phyloP scores from a whole-genome alignment of 1,140 invertebrate genomes.

The Grapholita molesta region DNA sequence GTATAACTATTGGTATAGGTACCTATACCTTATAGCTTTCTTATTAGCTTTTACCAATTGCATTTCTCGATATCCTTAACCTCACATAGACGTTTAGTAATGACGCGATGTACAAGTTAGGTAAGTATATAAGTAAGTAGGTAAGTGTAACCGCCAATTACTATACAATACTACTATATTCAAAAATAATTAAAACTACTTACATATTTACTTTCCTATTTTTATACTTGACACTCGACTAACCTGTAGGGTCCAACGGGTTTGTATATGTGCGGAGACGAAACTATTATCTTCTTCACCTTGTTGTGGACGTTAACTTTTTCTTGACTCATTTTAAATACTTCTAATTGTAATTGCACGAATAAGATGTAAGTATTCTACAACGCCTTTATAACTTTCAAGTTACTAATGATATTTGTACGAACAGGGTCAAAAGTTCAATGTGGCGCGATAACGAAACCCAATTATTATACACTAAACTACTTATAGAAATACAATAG shows the following conservation, averaged over 20 bases:
- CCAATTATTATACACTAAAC: neutral
- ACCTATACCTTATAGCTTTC: too few relatives aligned
- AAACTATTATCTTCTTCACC: constrained; percentile 59
- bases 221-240: neutral
- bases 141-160: too few relatives aligned
- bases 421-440: neutral
- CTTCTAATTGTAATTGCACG: neutral
- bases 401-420: neutral
- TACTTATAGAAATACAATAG: neutral
- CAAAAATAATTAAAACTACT: too few relatives aligned
- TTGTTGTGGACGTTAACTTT: constrained; percentile 24
- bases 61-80: too few relatives aligned
- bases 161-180: too few relatives aligned
- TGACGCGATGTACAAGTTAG: too few relatives aligned
- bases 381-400: neutral
- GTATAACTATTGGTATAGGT: too few relatives aligned
- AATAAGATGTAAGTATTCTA: neutral
- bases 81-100: too few relatives aligned
- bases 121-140: too few relatives aligned
- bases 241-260: constrained; percentile 70
- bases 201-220: too few relatives aligned
- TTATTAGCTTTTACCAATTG: too few relatives aligned
- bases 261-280: constrained; percentile 58
- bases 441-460: neutral
- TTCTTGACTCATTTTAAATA: neutral